Evolutionary conservation across 23 tunicate genomes (phyloP), one percentile per base, ranked within the genome.

Genomic region (Oikopleura dioica): DNA sequence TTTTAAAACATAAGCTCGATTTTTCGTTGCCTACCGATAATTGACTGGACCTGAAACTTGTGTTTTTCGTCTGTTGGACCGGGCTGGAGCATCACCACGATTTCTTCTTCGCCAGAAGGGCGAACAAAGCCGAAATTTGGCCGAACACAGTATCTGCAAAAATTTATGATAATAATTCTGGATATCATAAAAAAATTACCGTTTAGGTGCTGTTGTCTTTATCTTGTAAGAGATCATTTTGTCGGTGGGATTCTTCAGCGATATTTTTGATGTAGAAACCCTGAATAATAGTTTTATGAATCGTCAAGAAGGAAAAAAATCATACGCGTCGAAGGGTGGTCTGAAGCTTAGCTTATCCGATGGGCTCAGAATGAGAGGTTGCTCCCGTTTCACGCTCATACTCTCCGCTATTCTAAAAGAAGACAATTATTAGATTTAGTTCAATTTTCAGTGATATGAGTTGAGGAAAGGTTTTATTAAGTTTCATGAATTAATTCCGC

Each of bases 41-140:
- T 63, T 21, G 72, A 63, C 26, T 63, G 72, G 33, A 63, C 72
- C 26, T 63, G 72, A 63, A 63, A 63, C 26, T 63, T 63, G 26
- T 63, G 72, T 21, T 31, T 23, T 63, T 63, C 72, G 2, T 63
- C 72, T 23, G 26, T 63, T 2, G 33, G 2, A 12, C 72, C 72
- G 4, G 72, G 72, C 26, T 63, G 72, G 16, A 63, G 26, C 72
- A 63, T 63, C 2, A 63, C 72, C 26, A 12, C 26, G 2, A 63
- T 63, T 28, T 63, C 72, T 16, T 23, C 16, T 2, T 24, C 2
- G 30, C 33, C 72, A 63, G 30, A 12, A 2, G 72, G 72, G 26
- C 32, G 30, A 63, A 63, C 72, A 63, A 63, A 63, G 72, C 72
- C 72, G 2, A 31, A 23, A 63, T 63, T 63, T 24, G 72, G 72